Percentiles rank a stretch among this genome's conserved stretches.
These are phyloP conservation scores for Hippasteria phrygiana DNA, from an alignment of 53 echinoderm and acorn worm genomes.

Conservation along the genomic window DNA sequence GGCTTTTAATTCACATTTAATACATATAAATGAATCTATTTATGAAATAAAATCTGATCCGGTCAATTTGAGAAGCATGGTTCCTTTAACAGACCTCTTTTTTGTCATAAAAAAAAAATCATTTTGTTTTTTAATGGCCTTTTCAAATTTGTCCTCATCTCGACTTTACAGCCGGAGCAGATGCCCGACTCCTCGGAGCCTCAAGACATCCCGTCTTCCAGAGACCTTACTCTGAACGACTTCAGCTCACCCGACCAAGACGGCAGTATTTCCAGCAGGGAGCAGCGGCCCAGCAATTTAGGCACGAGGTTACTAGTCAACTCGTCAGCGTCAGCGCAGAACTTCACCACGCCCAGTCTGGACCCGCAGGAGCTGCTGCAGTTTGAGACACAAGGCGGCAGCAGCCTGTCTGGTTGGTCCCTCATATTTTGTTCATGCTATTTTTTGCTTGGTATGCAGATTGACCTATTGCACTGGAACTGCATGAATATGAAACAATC, in stretches of 20 bases:
- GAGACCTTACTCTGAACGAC: conserved; percentile 12
- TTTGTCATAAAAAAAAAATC: no score
- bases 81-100: no score
- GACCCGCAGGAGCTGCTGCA: conserved; percentile 87
- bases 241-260: background rate
- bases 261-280: conserved; percentile 14
- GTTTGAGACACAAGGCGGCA: conserved; percentile 70
- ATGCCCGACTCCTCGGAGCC: conserved; percentile 22
- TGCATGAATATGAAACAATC: no score
- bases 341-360: conserved; percentile 68
- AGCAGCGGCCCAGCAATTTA: conserved; percentile 2
- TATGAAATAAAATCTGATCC: no score
- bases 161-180: background rate
- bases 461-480: no score
- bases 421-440: background rate
- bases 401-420: conserved; percentile 2
- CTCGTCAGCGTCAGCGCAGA: conserved; percentile 35
- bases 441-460: background rate
- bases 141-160: background rate
- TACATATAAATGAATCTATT: no score
- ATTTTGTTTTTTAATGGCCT: background rate
- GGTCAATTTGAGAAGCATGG: no score
- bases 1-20: no score
- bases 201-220: conserved; percentile 29
- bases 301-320: conserved; percentile 35